Evolutionary conservation across 2,113 vertebrate genomes (phyloP), one percentile per base, ranked within the genome.

Genomic region (Blennius ocellaris): DNA sequence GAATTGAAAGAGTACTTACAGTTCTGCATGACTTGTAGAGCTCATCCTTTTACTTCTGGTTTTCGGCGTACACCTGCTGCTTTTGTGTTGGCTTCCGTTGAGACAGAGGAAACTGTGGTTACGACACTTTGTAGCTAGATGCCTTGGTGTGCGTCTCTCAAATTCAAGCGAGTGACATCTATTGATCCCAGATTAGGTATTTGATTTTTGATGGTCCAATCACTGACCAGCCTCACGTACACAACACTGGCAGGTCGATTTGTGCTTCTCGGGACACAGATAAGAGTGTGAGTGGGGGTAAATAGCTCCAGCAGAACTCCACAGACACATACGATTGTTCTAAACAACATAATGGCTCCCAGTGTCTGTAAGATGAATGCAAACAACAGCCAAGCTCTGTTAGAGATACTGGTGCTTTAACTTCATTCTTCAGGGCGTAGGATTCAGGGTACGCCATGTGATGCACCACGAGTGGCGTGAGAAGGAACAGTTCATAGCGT

Each of bases 311-410:
- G 73, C 63, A n/a, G 21, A 4, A 54, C 72, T 78, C 56, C 56
- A 76, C 75, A 74, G 59, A 80, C 88, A 75, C 88, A 85, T 85
- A 91, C 91, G 45, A 52, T 76, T 90, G 82, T 86, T 73, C 60
- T 59, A 51, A 43, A 58, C 58, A 80, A 60, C 89, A 87, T 79
- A 92, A 92, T 76, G 55, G 63, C 50, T 15, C 67, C 47, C 87
- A 81, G 62, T 92, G 88, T 93, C 54, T 81, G 76, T 64, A 72
- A 69, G 41, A 83, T 67, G 8, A 50, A 86, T 83, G 82, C 79
- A 90, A 89, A 83, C 84, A 65, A 71, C 37, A 45, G 41, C 73
- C 53, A 41, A 57, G 36, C 76, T 81, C 71, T 57, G 75, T 59
- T 65, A 81, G 72, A 55, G 61, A 64, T 56, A 50, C 50, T 82